Conservation (phyloP, 2,888 invertebrate genomes). For the Melieria picta region DNA sequence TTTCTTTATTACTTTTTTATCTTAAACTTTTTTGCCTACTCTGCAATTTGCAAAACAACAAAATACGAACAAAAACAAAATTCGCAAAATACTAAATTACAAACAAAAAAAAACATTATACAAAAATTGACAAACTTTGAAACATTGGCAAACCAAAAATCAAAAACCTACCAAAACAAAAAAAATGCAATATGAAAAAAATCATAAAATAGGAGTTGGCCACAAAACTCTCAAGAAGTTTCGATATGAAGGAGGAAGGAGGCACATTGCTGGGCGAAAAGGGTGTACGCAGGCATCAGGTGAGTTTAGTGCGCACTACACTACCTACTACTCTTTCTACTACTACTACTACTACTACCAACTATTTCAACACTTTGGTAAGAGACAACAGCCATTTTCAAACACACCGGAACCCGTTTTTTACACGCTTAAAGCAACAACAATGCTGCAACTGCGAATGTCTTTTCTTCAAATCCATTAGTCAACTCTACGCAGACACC, state of each 20-base stretch:
- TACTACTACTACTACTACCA: no score
- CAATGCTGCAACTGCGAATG: no score
- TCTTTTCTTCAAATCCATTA: no score
- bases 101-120: conserved; percentile 2
- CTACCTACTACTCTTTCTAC: no score
- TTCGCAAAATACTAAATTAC: neutral
- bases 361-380: no score
- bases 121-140: conserved; percentile 24
- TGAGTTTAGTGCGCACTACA: conserved; percentile 50
- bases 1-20: conserved; percentile 52
- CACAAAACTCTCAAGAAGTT: conserved; percentile 86
- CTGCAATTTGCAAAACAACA: conserved; percentile 12
- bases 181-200: conserved; percentile 39
- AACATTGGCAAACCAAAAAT: conserved; percentile 47
- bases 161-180: conserved; percentile 44
- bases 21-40: conserved; percentile 47
- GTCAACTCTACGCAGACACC: no score
- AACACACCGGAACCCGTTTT: no score
- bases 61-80: conserved; percentile 1
- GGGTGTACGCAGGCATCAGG: conserved; percentile 75
- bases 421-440: no score
- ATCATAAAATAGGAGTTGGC: conserved; percentile 77
- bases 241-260: conserved; percentile 88
- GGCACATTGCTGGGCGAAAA: conserved; percentile 76
- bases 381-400: no score